Conservation (phyloP, 2,888 invertebrate genomes). For the Cataglyphis rosenhaueri region DNA sequence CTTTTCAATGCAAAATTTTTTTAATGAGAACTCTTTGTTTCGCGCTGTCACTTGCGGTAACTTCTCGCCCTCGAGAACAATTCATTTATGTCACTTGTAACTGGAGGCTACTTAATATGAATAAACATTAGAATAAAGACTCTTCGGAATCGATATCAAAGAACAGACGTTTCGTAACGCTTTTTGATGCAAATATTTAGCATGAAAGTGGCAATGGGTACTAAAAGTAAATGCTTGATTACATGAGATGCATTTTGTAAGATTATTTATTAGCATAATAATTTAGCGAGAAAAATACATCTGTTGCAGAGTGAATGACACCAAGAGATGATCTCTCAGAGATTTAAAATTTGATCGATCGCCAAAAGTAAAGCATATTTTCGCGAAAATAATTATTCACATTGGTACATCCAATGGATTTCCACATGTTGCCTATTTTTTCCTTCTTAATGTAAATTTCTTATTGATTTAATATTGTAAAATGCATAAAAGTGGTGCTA, state of each 20-base stretch:
- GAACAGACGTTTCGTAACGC: not conserved
- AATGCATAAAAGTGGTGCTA: not conserved
- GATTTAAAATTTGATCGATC: not conserved
- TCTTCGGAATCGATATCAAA: not conserved
- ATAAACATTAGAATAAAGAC: conserved; percentile 34
- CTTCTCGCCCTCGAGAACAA: conserved; percentile 1
- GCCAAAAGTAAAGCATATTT: not conserved
- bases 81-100: conserved; percentile 19
- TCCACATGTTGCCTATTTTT: not conserved
- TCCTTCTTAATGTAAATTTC: conserved; percentile 8
- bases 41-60: not conserved
- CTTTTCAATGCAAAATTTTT: conserved; percentile 45
- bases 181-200: not conserved
- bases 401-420: not conserved
- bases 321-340: not conserved
- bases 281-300: not conserved
- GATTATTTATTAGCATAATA: conserved; percentile 38
- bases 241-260: not conserved
- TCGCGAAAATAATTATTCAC: not conserved
- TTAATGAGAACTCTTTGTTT: conserved; percentile 45
- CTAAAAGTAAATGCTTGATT: conserved; percentile 28
- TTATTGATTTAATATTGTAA: conserved; percentile 34
- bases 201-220: not conserved
- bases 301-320: not conserved
- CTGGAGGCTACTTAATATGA: conserved; percentile 50